Percentiles rank a stretch among this genome's conserved stretches.
Evolutionary conservation across 2,797 vertebrate species (phyloP).

Genomic region (Enteromius treurensis): DNA sequence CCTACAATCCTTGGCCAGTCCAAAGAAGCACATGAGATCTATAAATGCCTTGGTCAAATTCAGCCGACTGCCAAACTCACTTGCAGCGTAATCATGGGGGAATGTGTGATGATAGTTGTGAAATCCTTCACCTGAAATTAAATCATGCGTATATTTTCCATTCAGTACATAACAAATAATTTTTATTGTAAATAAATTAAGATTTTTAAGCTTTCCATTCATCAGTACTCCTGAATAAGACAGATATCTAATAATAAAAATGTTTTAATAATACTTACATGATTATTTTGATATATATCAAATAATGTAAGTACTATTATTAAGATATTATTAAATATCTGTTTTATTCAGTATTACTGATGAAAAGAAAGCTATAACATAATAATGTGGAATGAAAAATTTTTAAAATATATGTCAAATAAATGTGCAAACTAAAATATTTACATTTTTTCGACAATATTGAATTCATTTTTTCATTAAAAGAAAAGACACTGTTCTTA

Average conservation of each 20-base stretch:
- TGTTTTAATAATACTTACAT: no score
- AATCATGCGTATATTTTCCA: slow-evolving; percentile 10
- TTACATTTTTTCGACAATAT: background rate
- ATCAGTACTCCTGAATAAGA: background rate
- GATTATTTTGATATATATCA: no score
- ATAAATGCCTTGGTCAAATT: slow-evolving; percentile 93
- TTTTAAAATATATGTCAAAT: background rate
- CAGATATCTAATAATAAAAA: no score
- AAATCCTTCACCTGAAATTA: slow-evolving; percentile 90
- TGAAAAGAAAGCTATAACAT: no score
- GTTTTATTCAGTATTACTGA: no score
- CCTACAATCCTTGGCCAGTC: slow-evolving; percentile 87
- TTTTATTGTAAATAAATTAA: slow-evolving; percentile 9
- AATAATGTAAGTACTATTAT: no score
- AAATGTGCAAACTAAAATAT: background rate
- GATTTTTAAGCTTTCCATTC: background rate
- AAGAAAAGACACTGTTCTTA: slow-evolving; percentile 64
- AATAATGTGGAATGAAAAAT: background rate
- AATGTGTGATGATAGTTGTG: slow-evolving; percentile 98
- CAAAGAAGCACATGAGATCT: slow-evolving; percentile 87
- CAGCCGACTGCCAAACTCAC: slow-evolving; percentile 88
- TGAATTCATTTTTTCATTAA: background rate
- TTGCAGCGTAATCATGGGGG: slow-evolving; percentile 90
- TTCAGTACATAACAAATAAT: background rate
- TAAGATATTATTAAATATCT: no score